Evolutionary conservation across 2,888 invertebrate genomes (phyloP).

Genomic region (Caprella mutica): DNA sequence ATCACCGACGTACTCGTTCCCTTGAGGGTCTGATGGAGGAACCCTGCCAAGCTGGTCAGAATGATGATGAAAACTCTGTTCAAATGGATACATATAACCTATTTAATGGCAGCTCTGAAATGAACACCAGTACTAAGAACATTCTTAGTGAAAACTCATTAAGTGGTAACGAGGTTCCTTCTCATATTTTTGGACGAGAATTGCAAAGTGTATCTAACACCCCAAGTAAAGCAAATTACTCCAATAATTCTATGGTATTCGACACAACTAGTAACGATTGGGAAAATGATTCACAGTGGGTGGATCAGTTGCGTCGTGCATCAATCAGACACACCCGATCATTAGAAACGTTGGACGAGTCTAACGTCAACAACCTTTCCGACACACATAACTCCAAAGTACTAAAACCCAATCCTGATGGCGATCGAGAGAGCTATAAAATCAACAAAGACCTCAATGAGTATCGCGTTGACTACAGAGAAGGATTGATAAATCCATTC

Average conservation of each 20-base stretch:
- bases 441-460: conserved; percentile 19
- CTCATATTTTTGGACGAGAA: too few species aligned
- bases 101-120: too few species aligned
- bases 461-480: conserved; percentile 30
- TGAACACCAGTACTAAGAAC: too few species aligned
- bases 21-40: conserved; percentile 34
- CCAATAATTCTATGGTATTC: too few species aligned
- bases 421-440: background rate
- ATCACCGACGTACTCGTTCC: conserved; percentile 31
- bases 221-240: too few species aligned
- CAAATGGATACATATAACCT: too few species aligned
- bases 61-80: too few species aligned
- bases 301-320: conserved; percentile 63
- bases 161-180: too few species aligned
- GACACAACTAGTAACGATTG: conserved; percentile 8
- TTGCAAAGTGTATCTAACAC: too few species aligned
- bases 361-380: background rate
- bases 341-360: conserved; percentile 62
- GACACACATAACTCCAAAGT: too few species aligned
- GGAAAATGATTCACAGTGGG: conserved; percentile 69
- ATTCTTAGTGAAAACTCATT: too few species aligned
- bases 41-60: too few species aligned
- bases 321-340: conserved; percentile 50
- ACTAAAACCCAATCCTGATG: background rate
- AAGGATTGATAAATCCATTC: conserved; percentile 22